phyloP scores from a whole-genome alignment of 2,888 invertebrate genomes.

The Tachystola acroxantha region DNA sequence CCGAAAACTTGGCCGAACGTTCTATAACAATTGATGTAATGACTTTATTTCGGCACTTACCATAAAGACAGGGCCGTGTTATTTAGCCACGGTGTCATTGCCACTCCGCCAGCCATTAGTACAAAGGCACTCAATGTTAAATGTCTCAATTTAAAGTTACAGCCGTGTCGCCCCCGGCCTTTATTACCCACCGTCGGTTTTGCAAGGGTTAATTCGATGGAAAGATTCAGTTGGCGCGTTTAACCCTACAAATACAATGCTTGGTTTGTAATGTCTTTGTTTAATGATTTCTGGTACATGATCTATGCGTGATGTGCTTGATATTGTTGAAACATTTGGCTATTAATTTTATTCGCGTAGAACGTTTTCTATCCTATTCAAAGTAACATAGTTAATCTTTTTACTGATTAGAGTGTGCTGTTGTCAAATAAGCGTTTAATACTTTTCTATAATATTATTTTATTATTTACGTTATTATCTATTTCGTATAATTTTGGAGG shows the following conservation, averaged over 20 bases:
- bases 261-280: constrained; percentile 10
- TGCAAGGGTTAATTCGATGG: constrained; percentile 67
- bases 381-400: too few species aligned
- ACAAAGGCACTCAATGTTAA: constrained; percentile 49
- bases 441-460: too few species aligned
- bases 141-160: constrained; percentile 62
- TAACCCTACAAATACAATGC: constrained; percentile 6
- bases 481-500: too few species aligned
- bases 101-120: constrained; percentile 36
- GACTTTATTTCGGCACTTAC: too few species aligned
- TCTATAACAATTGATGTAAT: too few species aligned
- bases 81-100: constrained; percentile 1
- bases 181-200: constrained; percentile 31
- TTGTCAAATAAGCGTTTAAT: too few species aligned
- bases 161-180: constrained; percentile 11
- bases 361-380: too few species aligned
- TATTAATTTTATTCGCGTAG: too few species aligned
- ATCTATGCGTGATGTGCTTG: background rate
- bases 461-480: too few species aligned
- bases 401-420: too few species aligned
- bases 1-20: too few species aligned
- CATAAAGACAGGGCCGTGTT: background rate
- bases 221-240: constrained; percentile 42
- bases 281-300: constrained; percentile 7
- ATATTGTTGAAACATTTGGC: too few species aligned